Conservation (phyloP, 2,797 vertebrate genomes). For the Poeciliopsis gracilis region DNA sequence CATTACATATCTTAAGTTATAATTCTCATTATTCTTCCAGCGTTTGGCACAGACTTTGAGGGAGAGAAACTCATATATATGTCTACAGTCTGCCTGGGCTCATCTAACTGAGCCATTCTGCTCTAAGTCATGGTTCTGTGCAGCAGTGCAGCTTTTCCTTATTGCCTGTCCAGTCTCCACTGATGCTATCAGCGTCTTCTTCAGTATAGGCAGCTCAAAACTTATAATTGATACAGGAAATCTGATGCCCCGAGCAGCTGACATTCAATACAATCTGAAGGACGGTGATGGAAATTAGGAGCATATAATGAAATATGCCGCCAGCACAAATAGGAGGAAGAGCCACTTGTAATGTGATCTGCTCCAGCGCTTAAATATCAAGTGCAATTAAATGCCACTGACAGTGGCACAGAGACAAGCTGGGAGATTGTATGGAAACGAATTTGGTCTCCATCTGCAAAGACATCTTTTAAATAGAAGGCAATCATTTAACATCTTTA, state of each 20-base stretch:
- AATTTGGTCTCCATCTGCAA: slow-evolving; percentile 44
- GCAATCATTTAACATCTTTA: slow-evolving; percentile 36
- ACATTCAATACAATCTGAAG: slow-evolving; percentile 84
- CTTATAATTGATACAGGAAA: slow-evolving; percentile 85
- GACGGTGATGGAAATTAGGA: slow-evolving; percentile 73
- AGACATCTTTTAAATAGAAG: slow-evolving; percentile 40
- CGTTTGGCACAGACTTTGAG: slow-evolving; percentile 21
- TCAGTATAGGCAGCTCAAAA: slow-evolving; percentile 76
- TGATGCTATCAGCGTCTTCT: slow-evolving; percentile 85
- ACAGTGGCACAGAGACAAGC: slow-evolving; percentile 26
- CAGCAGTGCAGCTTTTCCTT: slow-evolving; percentile 27
- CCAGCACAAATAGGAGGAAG: slow-evolving; percentile 67
- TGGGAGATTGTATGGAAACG: slow-evolving; percentile 44
- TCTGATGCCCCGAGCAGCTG: slow-evolving; percentile 77
- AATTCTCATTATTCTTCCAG: slow-evolving; percentile 9
- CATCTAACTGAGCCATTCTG: slow-evolving; percentile 41
- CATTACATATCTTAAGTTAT: background rate
- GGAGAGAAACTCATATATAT: slow-evolving; percentile 2
- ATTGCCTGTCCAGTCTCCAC: slow-evolving; percentile 64
- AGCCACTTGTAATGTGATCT: slow-evolving; percentile 72
- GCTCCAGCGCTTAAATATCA: slow-evolving; percentile 71
- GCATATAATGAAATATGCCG: slow-evolving; percentile 67
- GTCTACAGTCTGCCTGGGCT: slow-evolving; percentile 35
- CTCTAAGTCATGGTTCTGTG: slow-evolving; percentile 12
- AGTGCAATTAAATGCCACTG: slow-evolving; percentile 75